Evolutionary conservation across 2,113 vertebrate genomes (phyloP).

Genomic region (Paracanthobrama guichenoti): DNA sequence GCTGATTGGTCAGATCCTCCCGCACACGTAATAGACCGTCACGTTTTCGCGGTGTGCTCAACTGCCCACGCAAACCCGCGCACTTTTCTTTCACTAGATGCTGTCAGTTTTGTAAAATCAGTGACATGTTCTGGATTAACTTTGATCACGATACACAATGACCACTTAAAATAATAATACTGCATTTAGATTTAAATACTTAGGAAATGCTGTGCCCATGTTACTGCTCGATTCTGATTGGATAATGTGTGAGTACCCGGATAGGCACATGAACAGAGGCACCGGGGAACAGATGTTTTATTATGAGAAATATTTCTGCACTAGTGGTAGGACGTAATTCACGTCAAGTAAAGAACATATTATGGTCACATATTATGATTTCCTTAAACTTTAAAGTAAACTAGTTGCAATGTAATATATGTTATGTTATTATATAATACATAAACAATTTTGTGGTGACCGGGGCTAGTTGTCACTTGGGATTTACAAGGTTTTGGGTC

Average conservation of each 20-base stretch:
- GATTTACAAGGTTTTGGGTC: neutral
- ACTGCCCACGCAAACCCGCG: neutral
- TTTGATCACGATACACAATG: too few relatives aligned
- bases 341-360: neutral
- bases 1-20: conserved; percentile 57
- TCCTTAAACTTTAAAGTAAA: neutral
- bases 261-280: conserved; percentile 66
- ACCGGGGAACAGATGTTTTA: conserved; percentile 22
- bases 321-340: neutral
- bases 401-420: neutral
- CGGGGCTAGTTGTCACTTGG: neutral
- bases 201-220: neutral
- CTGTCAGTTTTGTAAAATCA: neutral
- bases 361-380: too few relatives aligned
- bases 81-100: neutral
- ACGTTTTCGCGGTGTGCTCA: conserved; percentile 71
- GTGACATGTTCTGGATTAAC: neutral
- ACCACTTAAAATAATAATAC: neutral
- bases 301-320: neutral
- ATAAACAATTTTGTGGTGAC: neutral
- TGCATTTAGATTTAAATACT: neutral
- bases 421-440: conserved; percentile 4
- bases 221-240: conserved; percentile 34
- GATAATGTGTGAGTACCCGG: conserved; percentile 61
- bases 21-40: conserved; percentile 60